A percentile compares a stretch with the other conserved stretches of the same genome.
Evolutionary conservation across 2,797 vertebrate genomes (phyloP).

Genomic region (Trematomus bernacchii): DNA sequence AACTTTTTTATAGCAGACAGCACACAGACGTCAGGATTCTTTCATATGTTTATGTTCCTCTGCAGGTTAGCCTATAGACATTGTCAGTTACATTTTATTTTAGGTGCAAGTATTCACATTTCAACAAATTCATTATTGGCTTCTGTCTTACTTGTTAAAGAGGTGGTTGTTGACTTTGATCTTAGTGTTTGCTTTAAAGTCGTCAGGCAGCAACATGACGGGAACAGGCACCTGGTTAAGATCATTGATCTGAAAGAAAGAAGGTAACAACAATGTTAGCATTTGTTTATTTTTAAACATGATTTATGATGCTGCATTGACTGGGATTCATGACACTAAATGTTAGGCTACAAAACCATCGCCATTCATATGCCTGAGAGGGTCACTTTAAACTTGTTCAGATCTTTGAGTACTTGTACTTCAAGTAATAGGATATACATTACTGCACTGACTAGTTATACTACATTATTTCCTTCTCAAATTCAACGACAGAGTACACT

Average conservation of each 20-base stretch:
- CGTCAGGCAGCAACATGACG: conserved; percentile 95
- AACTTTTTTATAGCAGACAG: neutral
- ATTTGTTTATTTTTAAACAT: too few relatives aligned
- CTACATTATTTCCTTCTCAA: neutral
- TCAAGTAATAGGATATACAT: neutral
- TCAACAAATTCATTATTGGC: fast-evolving
- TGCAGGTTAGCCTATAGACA: neutral
- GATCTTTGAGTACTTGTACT: neutral
- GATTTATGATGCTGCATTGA: too few relatives aligned
- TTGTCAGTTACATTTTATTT: neutral
- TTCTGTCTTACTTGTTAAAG: conserved; percentile 90
- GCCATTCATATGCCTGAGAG: too few relatives aligned
- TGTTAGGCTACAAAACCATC: neutral
- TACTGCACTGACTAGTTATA: neutral
- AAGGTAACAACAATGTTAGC: neutral
- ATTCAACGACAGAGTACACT: neutral
- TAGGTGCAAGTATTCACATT: neutral
- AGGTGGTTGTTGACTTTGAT: conserved; percentile 98
- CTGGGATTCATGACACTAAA: too few relatives aligned
- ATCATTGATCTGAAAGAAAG: conserved; percentile 88
- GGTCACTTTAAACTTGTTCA: too few relatives aligned
- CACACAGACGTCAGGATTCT: neutral
- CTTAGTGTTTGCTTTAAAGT: conserved; percentile 97
- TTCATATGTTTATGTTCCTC: neutral
- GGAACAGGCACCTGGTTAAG: conserved; percentile 94